These are phyloP conservation scores for Galerucella calmariensis DNA, from an alignment of 2,888 invertebrate species.

Conservation along the genomic window DNA sequence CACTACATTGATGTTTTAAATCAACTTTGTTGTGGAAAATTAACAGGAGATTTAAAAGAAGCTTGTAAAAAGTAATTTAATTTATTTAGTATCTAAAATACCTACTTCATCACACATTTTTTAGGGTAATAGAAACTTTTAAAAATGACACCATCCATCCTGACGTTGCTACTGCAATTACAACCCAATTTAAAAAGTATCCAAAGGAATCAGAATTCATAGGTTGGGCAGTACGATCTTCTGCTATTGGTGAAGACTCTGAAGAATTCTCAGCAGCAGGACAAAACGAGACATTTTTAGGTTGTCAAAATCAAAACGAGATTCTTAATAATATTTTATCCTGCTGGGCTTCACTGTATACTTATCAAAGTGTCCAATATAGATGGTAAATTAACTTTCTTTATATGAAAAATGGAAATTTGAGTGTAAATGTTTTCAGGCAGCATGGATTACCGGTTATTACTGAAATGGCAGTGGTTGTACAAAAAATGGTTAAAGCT, in stretches of 20 bases:
- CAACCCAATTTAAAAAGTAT: conserved; percentile 42
- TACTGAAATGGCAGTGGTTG: conserved; percentile 80
- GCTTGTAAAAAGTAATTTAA: conserved; percentile 66
- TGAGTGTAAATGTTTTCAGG: conserved; percentile 60
- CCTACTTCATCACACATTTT: conserved; percentile 32
- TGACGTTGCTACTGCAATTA: conserved; percentile 61
- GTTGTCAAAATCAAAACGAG: conserved; percentile 69
- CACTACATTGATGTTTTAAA: conserved; percentile 68
- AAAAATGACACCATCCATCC: conserved; percentile 46
- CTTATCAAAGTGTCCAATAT: conserved; percentile 81
- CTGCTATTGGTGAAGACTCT: conserved; percentile 82
- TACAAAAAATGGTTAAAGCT: conserved; percentile 81
- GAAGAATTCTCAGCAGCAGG: conserved; percentile 85
- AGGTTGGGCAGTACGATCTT: conserved; percentile 76
- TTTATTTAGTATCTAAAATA: conserved; percentile 2
- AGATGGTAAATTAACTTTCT: conserved; percentile 69
- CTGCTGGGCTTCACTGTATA: conserved; percentile 88
- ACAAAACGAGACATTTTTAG: conserved; percentile 83
- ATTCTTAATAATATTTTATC: conserved; percentile 71
- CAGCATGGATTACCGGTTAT: conserved; percentile 78
- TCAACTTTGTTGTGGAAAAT: conserved; percentile 67
- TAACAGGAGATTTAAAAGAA: conserved; percentile 66
- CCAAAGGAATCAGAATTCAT: conserved; percentile 51
- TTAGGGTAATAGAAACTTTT: conserved; percentile 66
- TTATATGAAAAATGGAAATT: neutral